Conservation (phyloP, 2,113 vertebrate species). For the Forbesichthys agassizii region DNA sequence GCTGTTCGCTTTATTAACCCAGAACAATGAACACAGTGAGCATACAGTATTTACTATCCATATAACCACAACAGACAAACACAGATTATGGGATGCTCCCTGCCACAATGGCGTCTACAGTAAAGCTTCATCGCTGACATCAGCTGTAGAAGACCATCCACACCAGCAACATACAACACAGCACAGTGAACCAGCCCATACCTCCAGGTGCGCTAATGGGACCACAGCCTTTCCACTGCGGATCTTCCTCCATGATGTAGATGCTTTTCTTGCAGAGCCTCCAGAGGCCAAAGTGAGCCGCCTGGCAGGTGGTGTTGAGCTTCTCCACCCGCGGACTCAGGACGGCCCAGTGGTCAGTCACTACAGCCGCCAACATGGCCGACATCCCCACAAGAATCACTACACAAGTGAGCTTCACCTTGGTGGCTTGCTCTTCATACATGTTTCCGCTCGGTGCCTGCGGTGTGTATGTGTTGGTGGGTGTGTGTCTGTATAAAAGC, state of each 20-base stretch:
- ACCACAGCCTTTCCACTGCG: constrained; percentile 81
- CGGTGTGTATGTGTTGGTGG: not conserved
- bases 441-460: constrained; percentile 58
- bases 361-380: constrained; percentile 85
- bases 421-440: constrained; percentile 82
- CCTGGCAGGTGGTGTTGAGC: constrained; percentile 84
- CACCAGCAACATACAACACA: no score
- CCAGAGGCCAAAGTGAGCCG: constrained; percentile 95
- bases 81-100: no score
- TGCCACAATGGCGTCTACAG: no score
- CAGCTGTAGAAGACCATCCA: no score
- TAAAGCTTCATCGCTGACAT: no score
- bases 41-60: constrained; percentile 4
- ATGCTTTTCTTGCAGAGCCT: constrained; percentile 87
- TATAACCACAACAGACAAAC: not conserved
- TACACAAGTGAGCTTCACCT: constrained; percentile 85
- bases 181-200: constrained; percentile 57
- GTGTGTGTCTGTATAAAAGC: not conserved
- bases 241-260: constrained; percentile 70
- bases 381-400: constrained; percentile 85
- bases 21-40: not conserved
- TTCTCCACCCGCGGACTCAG: constrained; percentile 85
- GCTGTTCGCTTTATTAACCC: not conserved
- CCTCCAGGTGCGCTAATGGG: constrained; percentile 88
- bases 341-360: constrained; percentile 94